phyloP scores from a whole-genome alignment of 1,140 invertebrate species.

The Aphelenchoides avenae region DNA sequence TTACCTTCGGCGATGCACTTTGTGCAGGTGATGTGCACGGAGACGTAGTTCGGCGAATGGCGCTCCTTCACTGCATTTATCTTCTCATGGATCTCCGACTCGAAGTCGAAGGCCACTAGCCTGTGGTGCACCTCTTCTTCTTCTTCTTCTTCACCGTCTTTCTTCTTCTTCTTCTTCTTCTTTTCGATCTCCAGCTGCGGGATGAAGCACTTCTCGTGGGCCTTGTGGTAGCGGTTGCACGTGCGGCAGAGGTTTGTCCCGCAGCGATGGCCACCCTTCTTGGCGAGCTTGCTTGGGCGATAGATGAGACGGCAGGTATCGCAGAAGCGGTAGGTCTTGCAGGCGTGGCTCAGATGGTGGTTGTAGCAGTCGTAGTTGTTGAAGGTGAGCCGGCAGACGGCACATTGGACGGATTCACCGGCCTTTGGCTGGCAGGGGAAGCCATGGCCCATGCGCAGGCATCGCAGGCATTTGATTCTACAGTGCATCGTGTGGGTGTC shows the following conservation, averaged over 20 bases:
- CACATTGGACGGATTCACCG: not conserved
- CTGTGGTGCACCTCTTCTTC: too few species aligned
- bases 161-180: too few species aligned
- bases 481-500: not conserved
- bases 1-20: conserved; percentile 1
- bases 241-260: too few species aligned
- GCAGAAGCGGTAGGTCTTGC: not conserved
- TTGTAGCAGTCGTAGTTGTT: not conserved
- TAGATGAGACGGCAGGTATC: conserved; percentile 1
- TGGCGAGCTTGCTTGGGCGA: too few species aligned
- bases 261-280: too few species aligned
- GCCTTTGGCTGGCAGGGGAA: not conserved
- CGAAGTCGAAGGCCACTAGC: not conserved
- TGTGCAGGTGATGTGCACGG: not conserved
- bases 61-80: not conserved
- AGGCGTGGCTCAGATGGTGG: not conserved
- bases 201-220: too few species aligned
- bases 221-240: too few species aligned
- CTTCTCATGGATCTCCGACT: not conserved
- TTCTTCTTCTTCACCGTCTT: too few species aligned
- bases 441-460: not conserved
- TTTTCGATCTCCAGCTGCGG: too few species aligned
- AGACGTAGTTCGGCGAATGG: conserved; percentile 1
- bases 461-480: not conserved
- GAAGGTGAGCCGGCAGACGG: not conserved